Base-by-base conservation (phyloP, 2,888 invertebrate genomes). In the Agrilus biguttatus region DNA sequence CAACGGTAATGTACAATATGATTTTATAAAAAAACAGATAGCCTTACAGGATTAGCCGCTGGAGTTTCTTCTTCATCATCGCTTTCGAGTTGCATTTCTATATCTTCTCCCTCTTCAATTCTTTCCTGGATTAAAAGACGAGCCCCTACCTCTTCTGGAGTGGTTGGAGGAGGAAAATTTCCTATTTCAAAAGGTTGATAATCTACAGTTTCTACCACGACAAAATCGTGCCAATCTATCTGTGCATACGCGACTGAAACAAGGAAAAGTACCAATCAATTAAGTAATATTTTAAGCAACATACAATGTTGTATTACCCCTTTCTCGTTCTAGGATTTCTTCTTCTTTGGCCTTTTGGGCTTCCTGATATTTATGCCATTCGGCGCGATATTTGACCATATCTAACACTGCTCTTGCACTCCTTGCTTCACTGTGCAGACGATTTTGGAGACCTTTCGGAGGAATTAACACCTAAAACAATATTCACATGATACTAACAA, bases 171-270 rank as follows among this genome's bases (percentile, higher is more conserved):
- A 1, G 96, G 96, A 59, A 96, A 91, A 61, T 93, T 90, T 1
- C 93, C 92, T 10, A 84, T 82, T 68, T 99, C 98, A 55, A 89
- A 90, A 0, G 91, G 88, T 53, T 95, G 93, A 64, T 97, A 99
- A 66, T 99, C 98, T 0, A 99, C 97, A 0, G 97, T 97, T 69
- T 99, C 98, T 0, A 99, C 98, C 0, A 99, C 97, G 1, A 98
- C 97, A 66, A 99, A 99, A 66, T 98, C 97, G 63, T 99, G 98
- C 98, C 98, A 99, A 63, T 99, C 98, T 49, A 98, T 96, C 58
- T 92, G 92, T 0, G 96, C 95, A 63, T 98, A 98, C 0, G 89
- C 89, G 23, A 89, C 79, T 75, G 46, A 44, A 65, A 61, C 21
- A 46, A 33, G 36, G 33, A 37, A 21, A 21, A 21, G 21, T 4